Conservation (phyloP, 2,113 vertebrate species). For the Lynx canadensis region DNA sequence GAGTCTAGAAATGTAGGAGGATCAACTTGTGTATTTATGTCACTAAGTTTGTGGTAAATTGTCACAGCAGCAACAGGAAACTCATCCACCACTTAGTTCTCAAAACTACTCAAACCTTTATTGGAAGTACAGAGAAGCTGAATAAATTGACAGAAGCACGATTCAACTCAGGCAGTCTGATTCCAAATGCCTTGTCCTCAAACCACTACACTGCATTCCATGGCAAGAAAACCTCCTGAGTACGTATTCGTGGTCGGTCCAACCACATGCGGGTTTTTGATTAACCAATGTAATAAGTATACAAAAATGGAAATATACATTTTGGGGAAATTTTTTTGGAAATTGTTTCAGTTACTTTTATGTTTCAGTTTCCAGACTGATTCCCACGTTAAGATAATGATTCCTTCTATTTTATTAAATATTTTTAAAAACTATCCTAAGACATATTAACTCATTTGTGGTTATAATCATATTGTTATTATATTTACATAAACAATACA, state of each 20-base stretch:
- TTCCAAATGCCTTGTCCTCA: background rate
- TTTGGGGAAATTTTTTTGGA: background rate
- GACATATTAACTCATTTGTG: background rate
- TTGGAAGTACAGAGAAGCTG: background rate
- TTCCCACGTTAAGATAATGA: conserved; percentile 3
- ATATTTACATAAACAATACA: background rate
- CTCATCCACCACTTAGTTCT: background rate
- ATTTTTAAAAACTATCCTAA: background rate
- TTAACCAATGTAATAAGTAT: background rate
- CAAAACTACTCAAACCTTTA: background rate
- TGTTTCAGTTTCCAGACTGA: background rate
- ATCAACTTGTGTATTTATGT: background rate
- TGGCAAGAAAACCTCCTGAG: background rate
- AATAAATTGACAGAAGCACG: background rate
- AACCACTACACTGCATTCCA: background rate
- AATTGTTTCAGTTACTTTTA: conserved; percentile 15
- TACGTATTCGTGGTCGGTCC: background rate
- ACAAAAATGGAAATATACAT: background rate
- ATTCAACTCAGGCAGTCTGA: background rate
- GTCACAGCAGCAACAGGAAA: background rate
- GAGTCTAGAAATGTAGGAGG: background rate
- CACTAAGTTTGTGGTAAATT: background rate
- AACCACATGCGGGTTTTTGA: background rate
- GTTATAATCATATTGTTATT: background rate
- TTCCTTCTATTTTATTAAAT: background rate